Evolutionary conservation across 2,888 invertebrate species (phyloP).

Genomic region (Drosophila longiperda): DNA sequence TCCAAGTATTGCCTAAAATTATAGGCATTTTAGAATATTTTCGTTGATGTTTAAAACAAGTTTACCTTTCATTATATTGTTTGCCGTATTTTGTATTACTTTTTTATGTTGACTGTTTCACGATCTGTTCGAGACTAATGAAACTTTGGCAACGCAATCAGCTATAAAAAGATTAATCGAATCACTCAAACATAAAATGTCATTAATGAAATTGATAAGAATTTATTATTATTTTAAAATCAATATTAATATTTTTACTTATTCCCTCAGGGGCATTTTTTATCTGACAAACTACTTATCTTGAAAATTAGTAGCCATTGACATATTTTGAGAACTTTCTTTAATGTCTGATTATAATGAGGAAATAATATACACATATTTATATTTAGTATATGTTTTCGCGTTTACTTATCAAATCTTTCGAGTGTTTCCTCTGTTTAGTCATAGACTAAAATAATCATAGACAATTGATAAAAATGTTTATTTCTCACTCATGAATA

Average conservation of each 20-base stretch:
- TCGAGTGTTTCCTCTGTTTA: slow-evolving; percentile 10
- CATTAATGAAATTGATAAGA: slow-evolving; percentile 37
- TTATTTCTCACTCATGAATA: not conserved
- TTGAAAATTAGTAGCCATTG: not conserved
- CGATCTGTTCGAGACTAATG: slow-evolving; percentile 30
- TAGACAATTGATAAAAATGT: slow-evolving; percentile 1
- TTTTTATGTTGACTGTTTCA: slow-evolving; percentile 12
- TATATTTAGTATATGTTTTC: not conserved
- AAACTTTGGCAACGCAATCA: not conserved
- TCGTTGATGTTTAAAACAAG: not conserved
- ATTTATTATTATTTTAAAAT: slow-evolving; percentile 19
- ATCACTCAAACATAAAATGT: not conserved
- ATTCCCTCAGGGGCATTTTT: slow-evolving; percentile 12
- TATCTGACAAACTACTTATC: slow-evolving; percentile 26
- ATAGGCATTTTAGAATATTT: not conserved
- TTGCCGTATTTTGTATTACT: not conserved
- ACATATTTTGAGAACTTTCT: not conserved
- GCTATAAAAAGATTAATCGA: slow-evolving; percentile 20
- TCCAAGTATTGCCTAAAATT: slow-evolving; percentile 19
- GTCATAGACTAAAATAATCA: slow-evolving; percentile 3
- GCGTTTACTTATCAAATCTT: slow-evolving; percentile 1
- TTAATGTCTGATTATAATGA: not conserved
- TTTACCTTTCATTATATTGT: slow-evolving; percentile 35
- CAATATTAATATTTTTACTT: slow-evolving; percentile 19
- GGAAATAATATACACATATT: not conserved